Evolutionary conservation across 2,113 vertebrate genomes (phyloP), one percentile per base, ranked within the genome.

Genomic region (Physeter macrocephalus): DNA sequence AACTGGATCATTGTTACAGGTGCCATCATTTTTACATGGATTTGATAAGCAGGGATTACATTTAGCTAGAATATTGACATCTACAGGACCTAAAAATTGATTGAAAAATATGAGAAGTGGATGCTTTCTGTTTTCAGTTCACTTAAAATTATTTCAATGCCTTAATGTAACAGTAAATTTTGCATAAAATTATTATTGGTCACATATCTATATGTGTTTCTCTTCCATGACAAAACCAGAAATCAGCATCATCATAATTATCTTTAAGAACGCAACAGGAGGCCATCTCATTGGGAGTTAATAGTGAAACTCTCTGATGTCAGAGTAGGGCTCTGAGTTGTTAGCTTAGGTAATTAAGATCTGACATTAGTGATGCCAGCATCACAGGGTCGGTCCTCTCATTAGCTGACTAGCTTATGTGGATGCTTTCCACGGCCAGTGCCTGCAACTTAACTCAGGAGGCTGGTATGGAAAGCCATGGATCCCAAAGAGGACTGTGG

Each of bases 11-110:
- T 99, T 99, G 96, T 99, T 99, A 98, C 99, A 99, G 57, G 99
- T 99, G 92, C 99, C 99, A 59, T 99, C 99, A 43, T 99, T 99
- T 98, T 99, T 99, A 98, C 99, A 99, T 0, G 99, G 99, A 97
- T 98, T 99, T 54, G 99, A 99, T 90, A 99, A 98, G 95, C 99
- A 99, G 6, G 99, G 99, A n/a, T 99, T 99, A 97, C 99, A 99
- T 96, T 99, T 99, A 41, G 99, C 99, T 96, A 99, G 99, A 97
- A 99, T 99, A 94, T 59, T 99, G 88, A 99, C 92, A 97, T 99
- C 99, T 84, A 99, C 98, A 0, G 99, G 99, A 84, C 99, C 99
- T 99, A 98, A 85, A 98, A 97, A 80, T n/a, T 95, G 93, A 98
- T 67, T 57, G 20, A 54, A 41, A 96, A 49, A 61, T 27, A 61